Evolutionary conservation across 1,140 invertebrate species (phyloP).

Genomic region (Heliconius himera): DNA sequence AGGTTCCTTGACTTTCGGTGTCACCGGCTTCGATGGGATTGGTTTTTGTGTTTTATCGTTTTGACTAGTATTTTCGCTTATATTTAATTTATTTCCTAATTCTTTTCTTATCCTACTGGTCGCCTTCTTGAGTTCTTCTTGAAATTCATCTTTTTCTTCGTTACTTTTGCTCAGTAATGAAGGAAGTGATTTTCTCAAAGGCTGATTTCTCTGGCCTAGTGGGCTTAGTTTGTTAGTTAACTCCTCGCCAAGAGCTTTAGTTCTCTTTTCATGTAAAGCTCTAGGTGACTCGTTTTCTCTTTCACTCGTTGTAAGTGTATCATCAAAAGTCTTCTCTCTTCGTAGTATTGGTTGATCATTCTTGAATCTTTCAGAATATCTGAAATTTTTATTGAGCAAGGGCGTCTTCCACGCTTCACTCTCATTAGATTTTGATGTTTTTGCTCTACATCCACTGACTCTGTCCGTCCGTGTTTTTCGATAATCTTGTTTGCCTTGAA

Average conservation of each 20-base stretch:
- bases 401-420: slow-evolving; percentile 76
- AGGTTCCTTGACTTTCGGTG: slow-evolving; percentile 75
- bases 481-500: slow-evolving; percentile 73
- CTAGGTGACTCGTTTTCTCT: slow-evolving; percentile 62
- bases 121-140: slow-evolving; percentile 85
- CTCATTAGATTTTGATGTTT: slow-evolving; percentile 68
- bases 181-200: slow-evolving; percentile 80
- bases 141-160: slow-evolving; percentile 86
- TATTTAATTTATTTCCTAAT: slow-evolving; percentile 72
- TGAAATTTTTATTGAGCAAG: slow-evolving; percentile 74
- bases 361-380: slow-evolving; percentile 78
- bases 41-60: slow-evolving; percentile 65
- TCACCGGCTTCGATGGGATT: slow-evolving; percentile 71
- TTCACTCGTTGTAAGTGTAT: slow-evolving; percentile 63
- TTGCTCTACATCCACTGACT: slow-evolving; percentile 74
- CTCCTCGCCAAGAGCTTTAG: slow-evolving; percentile 70
- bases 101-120: slow-evolving; percentile 83
- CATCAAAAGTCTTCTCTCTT: slow-evolving; percentile 81
- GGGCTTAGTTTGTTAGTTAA: slow-evolving; percentile 61
- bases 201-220: slow-evolving; percentile 59
- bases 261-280: slow-evolving; percentile 64
- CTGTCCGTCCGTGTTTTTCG: slow-evolving; percentile 69
- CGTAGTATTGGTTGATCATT: slow-evolving; percentile 63
- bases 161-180: slow-evolving; percentile 82
- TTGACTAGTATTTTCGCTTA: slow-evolving; percentile 77